phyloP scores from a whole-genome alignment of 1,140 invertebrate species.

The Brachionus sp. region DNA sequence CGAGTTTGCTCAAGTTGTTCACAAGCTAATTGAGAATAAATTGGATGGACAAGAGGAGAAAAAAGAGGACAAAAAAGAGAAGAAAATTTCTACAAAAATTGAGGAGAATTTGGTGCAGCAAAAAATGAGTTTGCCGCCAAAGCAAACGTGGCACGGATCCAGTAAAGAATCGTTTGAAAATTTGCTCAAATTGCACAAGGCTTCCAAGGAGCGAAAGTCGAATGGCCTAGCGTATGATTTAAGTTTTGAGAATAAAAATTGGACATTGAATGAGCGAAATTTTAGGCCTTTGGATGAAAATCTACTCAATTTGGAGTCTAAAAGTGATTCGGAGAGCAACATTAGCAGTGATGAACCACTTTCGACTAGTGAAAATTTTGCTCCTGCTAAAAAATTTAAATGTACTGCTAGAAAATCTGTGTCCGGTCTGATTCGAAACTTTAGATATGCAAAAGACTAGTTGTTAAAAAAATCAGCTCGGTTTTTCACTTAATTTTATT shows the following conservation, averaged over 20 bases:
- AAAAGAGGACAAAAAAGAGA: not conserved
- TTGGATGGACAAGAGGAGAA: not conserved
- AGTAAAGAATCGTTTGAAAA: not conserved
- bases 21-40: not conserved
- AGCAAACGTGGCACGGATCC: not conserved
- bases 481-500: no score
- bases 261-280: not conserved
- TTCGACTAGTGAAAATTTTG: not conserved
- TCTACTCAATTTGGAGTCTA: not conserved
- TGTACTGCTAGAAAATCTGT: not conserved
- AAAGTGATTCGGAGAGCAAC: not conserved
- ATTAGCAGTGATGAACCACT: not conserved
- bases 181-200: conserved; percentile 1
- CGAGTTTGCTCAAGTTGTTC: not conserved
- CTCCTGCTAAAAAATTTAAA: not conserved
- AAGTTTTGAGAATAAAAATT: conserved; percentile 1
- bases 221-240: conserved; percentile 2
- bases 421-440: not conserved
- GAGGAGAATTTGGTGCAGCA: not conserved
- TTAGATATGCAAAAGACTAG: not conserved
- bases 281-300: not conserved
- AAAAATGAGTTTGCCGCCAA: not conserved
- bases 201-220: not conserved
- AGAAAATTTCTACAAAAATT: not conserved
- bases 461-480: no score